Base-by-base conservation (phyloP, 2,888 invertebrate species). In the Axea sp. region DNA sequence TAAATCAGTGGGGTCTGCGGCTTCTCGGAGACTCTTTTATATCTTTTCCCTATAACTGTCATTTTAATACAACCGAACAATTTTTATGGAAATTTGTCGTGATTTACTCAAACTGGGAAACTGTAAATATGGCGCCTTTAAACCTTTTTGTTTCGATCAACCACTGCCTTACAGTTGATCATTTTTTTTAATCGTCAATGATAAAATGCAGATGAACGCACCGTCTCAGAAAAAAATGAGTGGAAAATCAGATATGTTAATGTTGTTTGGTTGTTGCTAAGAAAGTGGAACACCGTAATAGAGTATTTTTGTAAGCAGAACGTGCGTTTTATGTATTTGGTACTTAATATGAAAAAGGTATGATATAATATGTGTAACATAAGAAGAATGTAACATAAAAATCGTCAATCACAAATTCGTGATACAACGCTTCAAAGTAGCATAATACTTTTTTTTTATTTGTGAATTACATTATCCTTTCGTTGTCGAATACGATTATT, bases 251-350 rank as follows among this genome's bases (percentile, higher is more conserved):
- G 22, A 62, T 55, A 53, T 65, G 37, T 45, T 65, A 64, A 64
- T 62, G 49, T 41, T 8, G 41, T 24, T 8, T 2, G 12, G 7
- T n/a, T 19, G 17, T 28, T 33, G 59, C 19, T n/a, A 31, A 68
- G 69, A 69, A 69, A 69, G 60, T 60, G 69, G 69, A 69, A 69
- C 60, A 60, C 22, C 31, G 33, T 39, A 62, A 33, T 22, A 15
- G 41, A n/a, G 39, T 43, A 41, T 53, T 53, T 64, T 64, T 43
- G 55, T 53, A 55, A 55, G 14, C 49, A 51, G 49, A 62, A 51
- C 49, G 37, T 45, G 11, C 4, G 35, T 28, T 37, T 65, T 19
- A 15, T 31, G 14, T 12, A 33, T 31, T 11, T 35, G 39, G 37
- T 41, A 49, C 22, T 33, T 55, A 47, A 49, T 19, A 33, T 28